A percentile compares a stretch with the other conserved stretches of the same genome.
Conservation (phyloP, 2,888 invertebrate species). For the Coleophora flavipennella region DNA sequence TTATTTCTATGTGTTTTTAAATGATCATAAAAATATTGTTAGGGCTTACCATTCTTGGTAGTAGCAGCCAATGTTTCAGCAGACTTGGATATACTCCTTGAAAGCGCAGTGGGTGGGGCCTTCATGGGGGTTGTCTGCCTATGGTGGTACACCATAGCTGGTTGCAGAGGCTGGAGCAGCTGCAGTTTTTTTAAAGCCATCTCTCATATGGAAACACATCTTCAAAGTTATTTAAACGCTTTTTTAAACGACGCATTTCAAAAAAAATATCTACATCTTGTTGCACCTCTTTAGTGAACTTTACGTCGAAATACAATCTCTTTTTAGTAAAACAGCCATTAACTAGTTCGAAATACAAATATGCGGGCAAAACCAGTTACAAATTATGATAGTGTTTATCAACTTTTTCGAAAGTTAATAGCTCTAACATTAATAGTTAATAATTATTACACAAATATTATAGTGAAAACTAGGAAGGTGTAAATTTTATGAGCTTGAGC, state of each 20-base stretch:
- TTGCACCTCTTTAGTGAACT: too few relatives aligned
- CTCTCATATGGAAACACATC: constrained; percentile 10
- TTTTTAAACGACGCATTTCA: constrained; percentile 1
- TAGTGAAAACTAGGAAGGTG: neutral
- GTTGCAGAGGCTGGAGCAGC: constrained; percentile 43
- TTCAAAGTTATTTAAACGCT: neutral
- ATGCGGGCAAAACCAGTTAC: constrained; percentile 2
- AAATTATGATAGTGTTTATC: too few relatives aligned
- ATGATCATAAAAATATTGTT: too few relatives aligned
- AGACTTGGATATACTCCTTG: constrained; percentile 52
- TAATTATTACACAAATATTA: neutral
- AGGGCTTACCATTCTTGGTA: constrained; percentile 20
- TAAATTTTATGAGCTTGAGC: constrained; percentile 9
- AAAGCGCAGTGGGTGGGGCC: constrained; percentile 49
- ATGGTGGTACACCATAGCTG: constrained; percentile 49
- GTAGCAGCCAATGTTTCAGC: constrained; percentile 54
- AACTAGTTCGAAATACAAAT: neutral
- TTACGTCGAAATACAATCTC: neutral
- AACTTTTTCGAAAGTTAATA: too few relatives aligned
- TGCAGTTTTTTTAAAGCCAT: constrained; percentile 63
- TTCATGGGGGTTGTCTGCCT: constrained; percentile 51
- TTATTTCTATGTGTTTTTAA: too few relatives aligned
- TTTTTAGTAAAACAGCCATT: constrained; percentile 4
- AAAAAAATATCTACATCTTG: neutral
- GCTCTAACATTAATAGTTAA: neutral